These are phyloP conservation scores for Scartelaos histophorus DNA, from an alignment of 2,113 vertebrate species.

Conservation along the genomic window DNA sequence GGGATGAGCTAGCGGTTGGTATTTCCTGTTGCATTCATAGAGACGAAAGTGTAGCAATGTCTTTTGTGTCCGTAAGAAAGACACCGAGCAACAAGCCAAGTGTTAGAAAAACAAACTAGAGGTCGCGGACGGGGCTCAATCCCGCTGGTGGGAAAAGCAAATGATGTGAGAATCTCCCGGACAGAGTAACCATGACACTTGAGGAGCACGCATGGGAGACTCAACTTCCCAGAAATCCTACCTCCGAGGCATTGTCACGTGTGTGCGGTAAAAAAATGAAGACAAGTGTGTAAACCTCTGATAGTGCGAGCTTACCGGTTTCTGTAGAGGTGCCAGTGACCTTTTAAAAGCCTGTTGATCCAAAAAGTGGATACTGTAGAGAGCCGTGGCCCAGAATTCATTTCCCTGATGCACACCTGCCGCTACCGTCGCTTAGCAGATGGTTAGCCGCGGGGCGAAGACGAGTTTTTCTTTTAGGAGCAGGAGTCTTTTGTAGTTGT, in stretches of 20 bases:
- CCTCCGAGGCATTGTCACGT: constrained; percentile 54
- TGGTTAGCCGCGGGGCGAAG: constrained; percentile 60
- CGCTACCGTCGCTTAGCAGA: constrained; percentile 51
- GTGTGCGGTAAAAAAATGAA: constrained; percentile 43
- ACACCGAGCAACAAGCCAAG: constrained; percentile 32
- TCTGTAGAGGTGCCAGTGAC: constrained; percentile 49
- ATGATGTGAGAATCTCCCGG: constrained; percentile 58
- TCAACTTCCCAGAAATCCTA: constrained; percentile 10
- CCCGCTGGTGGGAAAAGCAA: constrained; percentile 74
- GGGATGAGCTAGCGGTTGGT: constrained; percentile 51
- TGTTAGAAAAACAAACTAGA: constrained; percentile 64
- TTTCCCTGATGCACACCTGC: constrained; percentile 66
- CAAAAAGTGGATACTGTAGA: constrained; percentile 50
- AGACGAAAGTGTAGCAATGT: constrained; percentile 19
- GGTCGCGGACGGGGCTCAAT: constrained; percentile 41
- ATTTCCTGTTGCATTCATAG: constrained; percentile 48
- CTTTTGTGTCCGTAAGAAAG: constrained; percentile 42
- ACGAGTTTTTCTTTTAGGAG: constrained; percentile 36
- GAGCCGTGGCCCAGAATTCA: constrained; percentile 42
- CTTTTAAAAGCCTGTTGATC: constrained; percentile 64
- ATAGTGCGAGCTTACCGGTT: constrained; percentile 24
- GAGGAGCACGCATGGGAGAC: constrained; percentile 25
- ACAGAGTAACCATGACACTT: constrained; percentile 59
- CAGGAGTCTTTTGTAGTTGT: constrained; percentile 50
- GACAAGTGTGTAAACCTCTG: constrained; percentile 44